Evolutionary conservation across 2,113 vertebrate species (phyloP).

Genomic region (Malurus elegans): DNA sequence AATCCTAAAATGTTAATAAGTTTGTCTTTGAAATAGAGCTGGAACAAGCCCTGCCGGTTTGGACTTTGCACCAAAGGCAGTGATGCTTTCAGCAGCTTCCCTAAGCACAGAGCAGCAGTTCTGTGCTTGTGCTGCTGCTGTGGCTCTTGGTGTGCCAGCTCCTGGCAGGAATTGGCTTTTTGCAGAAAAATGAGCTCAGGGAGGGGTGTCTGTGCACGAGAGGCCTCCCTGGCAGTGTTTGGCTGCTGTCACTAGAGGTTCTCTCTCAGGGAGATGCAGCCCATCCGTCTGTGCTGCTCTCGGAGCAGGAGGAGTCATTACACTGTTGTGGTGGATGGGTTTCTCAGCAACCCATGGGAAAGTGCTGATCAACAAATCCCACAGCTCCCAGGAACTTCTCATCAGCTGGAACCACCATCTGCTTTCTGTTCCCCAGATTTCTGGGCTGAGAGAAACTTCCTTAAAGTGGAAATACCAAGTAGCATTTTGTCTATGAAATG

Average conservation of each 20-base stretch:
- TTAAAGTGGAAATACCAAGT: background rate
- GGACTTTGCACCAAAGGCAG: background rate
- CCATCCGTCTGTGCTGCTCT: fast-evolving
- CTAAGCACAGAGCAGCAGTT: background rate
- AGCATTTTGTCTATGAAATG: background rate
- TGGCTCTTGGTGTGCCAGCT: fast-evolving
- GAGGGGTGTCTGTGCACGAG: background rate
- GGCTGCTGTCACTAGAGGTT: background rate
- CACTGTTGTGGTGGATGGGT: fast-evolving
- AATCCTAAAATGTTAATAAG: background rate
- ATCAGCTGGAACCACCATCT: background rate
- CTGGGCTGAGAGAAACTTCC: background rate
- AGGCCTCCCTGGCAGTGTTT: background rate
- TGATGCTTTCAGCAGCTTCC: background rate
- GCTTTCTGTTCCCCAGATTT: background rate
- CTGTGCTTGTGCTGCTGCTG: background rate
- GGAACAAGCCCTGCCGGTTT: background rate
- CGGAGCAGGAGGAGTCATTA: background rate
- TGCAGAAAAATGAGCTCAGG: fast-evolving
- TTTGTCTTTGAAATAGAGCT: background rate
- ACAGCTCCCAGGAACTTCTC: background rate
- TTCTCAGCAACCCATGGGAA: background rate
- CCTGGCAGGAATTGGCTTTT: background rate
- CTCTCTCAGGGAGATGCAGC: background rate
- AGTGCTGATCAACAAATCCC: background rate